Evolutionary conservation across 2,888 invertebrate genomes (phyloP).

Genomic region (Leptothorax acervorum): DNA sequence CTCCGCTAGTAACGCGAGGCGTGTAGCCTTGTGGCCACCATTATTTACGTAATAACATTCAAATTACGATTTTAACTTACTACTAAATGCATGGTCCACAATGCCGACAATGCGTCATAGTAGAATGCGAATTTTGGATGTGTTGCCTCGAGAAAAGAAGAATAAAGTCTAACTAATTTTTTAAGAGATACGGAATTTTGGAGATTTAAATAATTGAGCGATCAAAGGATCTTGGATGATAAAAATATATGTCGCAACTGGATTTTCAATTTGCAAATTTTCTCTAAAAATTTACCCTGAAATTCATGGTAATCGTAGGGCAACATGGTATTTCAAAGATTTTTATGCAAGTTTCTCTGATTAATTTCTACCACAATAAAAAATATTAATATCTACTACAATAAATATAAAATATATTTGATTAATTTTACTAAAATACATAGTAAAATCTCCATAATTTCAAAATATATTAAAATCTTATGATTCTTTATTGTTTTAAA

Average conservation of each 20-base stretch:
- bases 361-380: no score
- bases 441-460: no score
- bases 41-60: constrained; percentile 43
- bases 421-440: no score
- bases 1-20: constrained; percentile 7
- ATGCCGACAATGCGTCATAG: neutral
- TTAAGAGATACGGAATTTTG: neutral
- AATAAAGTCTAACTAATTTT: neutral
- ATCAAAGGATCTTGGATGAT: neutral
- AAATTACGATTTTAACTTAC: constrained; percentile 17
- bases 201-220: neutral
- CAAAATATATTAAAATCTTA: no score
- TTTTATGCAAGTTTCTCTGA: no score
- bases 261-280: neutral
- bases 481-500: no score
- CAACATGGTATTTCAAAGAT: no score
- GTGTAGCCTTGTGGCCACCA: neutral
- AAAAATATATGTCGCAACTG: neutral
- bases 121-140: neutral
- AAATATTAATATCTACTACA: no score
- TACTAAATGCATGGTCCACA: neutral
- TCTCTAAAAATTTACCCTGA: no score
- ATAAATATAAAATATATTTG: no score
- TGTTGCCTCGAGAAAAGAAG: neutral
- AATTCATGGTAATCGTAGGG: no score